These are phyloP conservation scores for Microchirus variegatus DNA, from an alignment of 2,797 vertebrate genomes.

Conservation along the genomic window DNA sequence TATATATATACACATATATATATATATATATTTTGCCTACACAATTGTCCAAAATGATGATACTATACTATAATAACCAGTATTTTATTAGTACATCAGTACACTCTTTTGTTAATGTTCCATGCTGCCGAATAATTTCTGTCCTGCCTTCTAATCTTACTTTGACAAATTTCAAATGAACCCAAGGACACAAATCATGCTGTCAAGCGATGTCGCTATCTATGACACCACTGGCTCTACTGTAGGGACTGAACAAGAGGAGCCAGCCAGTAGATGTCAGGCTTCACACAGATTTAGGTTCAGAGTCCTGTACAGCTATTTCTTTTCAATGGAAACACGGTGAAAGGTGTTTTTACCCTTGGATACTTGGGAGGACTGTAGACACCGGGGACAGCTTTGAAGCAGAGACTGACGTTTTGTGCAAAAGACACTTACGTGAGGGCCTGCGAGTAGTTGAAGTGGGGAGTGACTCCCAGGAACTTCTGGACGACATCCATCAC, in stretches of 20 bases:
- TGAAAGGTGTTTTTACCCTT: constrained; percentile 7
- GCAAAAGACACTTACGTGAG: constrained; percentile 87
- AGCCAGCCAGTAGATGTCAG: constrained; percentile 68
- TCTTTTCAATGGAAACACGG: neutral
- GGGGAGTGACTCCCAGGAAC: constrained; percentile 92
- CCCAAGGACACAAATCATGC: too few species aligned
- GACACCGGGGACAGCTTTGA: neutral
- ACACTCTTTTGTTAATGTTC: too few species aligned
- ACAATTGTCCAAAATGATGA: too few species aligned
- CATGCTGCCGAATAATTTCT: too few species aligned
- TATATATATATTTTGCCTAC: too few species aligned
- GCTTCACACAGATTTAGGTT: constrained; percentile 43
- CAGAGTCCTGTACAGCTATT: neutral
- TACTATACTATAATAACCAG: too few species aligned
- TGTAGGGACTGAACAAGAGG: constrained; percentile 9
- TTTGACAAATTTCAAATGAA: too few species aligned
- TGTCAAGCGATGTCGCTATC: too few species aligned
- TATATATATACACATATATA: too few species aligned
- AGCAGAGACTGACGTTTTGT: neutral
- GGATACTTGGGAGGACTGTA: neutral
- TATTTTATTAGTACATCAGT: too few species aligned
- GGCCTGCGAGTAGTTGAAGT: constrained; percentile 95
- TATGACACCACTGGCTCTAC: constrained; percentile 7
- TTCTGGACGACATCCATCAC: constrained; percentile 98
- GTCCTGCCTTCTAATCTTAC: too few species aligned